A percentile compares a stretch with the other conserved stretches of the same genome.
Evolutionary conservation across 2,797 vertebrate genomes (phyloP).

Genomic region (Mormyrus hasselquistii): DNA sequence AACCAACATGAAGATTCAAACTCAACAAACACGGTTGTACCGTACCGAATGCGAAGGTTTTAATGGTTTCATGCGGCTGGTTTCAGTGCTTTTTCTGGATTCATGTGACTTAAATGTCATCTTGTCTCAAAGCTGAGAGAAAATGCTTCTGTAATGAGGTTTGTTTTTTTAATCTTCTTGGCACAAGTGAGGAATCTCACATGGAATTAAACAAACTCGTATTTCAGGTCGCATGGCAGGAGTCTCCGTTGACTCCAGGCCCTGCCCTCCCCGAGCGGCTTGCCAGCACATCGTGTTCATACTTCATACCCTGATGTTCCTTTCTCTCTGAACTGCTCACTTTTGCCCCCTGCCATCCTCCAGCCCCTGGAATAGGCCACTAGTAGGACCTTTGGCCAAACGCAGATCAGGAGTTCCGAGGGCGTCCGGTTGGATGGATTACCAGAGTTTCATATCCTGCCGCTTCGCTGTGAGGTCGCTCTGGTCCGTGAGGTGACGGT

Average conservation of each 20-base stretch:
- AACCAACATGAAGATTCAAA: not conserved
- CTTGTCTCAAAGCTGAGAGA: not conserved
- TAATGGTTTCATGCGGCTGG: not conserved
- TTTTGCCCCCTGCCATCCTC: not conserved
- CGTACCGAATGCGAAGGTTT: not conserved
- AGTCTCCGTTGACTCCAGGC: not conserved
- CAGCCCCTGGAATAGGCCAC: not conserved
- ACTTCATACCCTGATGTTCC: conserved; percentile 18
- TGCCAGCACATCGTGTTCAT: conserved; percentile 9
- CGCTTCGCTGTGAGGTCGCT: not conserved
- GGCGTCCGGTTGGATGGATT: not conserved
- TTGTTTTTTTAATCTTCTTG: conserved; percentile 8
- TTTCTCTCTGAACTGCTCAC: not conserved
- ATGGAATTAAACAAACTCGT: conserved; percentile 13
- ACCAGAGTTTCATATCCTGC: not conserved
- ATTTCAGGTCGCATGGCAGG: not conserved
- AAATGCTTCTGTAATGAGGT: not conserved
- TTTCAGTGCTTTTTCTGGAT: conserved; percentile 1
- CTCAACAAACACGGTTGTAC: not conserved
- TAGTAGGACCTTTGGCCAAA: not conserved
- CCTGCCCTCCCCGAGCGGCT: not conserved
- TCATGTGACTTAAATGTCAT: not conserved
- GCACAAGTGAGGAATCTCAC: not conserved
- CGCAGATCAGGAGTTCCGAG: not conserved
- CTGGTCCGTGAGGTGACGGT: not conserved